Evolutionary conservation across 1,140 invertebrate genomes (phyloP), one percentile per base, ranked within the genome.

Genomic region (Diploscapter pachys): DNA sequence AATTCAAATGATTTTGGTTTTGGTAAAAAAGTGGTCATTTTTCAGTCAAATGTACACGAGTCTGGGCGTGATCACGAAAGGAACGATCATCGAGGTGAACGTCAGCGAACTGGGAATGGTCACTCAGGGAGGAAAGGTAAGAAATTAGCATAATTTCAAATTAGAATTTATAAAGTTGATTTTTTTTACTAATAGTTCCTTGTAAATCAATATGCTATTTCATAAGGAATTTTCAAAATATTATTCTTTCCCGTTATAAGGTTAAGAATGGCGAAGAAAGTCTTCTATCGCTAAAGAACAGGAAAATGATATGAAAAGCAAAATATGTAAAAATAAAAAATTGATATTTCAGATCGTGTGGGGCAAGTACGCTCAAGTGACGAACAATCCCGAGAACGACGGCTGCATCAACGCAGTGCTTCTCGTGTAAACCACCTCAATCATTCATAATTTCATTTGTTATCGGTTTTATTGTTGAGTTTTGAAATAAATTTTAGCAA

Each of bases 331-430:
- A 31, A 31, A 31, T 31, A 31, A 31, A 31, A 31, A 31, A 31
- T 31, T 31, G 2, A n/a, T 61, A 13, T 71, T 71, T 50, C 11
- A 71, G 70, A 95, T 99, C 76, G 93, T 99, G 2, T 99, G 96
- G 96, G 97, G 96, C 78, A 99, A 99, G 90, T 99, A 97, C 88
- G 97, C 97, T 0, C 97, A 99, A 87, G 95, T 99, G 11, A 98
- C 96, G 0, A 99, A 99, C 86, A 95, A 98, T 88, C 97, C 97
- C 5, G 97, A 99, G 87, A 99, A 99, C 89, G 97, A 99, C 90
- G 97, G 97, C 52, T 98, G 96, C 86, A 97, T 99, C 64, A 99
- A 99, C 91, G 95, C 96, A 86, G 93, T 99, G 75, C 88, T 99
- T 64, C 89, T 99, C 83, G 93, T 98, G 79, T 99, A 79, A 85